These are phyloP conservation scores for Himalopsyche tibetana DNA, from an alignment of 2,888 invertebrate species.

Conservation along the genomic window DNA sequence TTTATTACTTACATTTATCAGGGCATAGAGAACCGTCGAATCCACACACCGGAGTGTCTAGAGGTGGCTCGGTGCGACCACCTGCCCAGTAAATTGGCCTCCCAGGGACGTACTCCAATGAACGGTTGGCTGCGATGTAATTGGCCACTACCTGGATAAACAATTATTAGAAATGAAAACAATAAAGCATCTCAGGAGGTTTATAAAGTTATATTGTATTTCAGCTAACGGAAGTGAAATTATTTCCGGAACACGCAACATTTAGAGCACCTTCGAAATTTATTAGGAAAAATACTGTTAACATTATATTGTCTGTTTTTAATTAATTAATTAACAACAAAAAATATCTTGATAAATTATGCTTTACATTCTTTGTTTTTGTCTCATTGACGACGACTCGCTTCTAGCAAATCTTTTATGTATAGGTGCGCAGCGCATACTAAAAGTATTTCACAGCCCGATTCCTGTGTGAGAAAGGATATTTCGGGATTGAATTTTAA, in stretches of 20 bases:
- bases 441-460: too few relatives aligned
- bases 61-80: constrained; percentile 84
- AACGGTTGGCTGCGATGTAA: constrained; percentile 88
- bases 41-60: constrained; percentile 94
- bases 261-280: neutral
- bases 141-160: constrained; percentile 88
- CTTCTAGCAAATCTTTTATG: too few relatives aligned
- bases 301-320: neutral
- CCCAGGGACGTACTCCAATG: constrained; percentile 83
- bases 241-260: neutral
- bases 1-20: constrained; percentile 81
- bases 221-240: neutral
- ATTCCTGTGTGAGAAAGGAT: too few relatives aligned
- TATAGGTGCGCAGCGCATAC: too few relatives aligned
- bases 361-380: too few relatives aligned
- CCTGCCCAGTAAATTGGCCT: constrained; percentile 93
- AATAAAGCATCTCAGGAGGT: neutral
- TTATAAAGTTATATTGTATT: neutral
- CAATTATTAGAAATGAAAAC: constrained; percentile 24
- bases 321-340: neutral
- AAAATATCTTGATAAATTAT: too few relatives aligned
- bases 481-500: too few relatives aligned
- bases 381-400: too few relatives aligned
- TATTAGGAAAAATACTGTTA: neutral
- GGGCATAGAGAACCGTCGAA: constrained; percentile 94